phyloP scores from a whole-genome alignment of 2,113 vertebrate species.

The Panthera tigris region DNA sequence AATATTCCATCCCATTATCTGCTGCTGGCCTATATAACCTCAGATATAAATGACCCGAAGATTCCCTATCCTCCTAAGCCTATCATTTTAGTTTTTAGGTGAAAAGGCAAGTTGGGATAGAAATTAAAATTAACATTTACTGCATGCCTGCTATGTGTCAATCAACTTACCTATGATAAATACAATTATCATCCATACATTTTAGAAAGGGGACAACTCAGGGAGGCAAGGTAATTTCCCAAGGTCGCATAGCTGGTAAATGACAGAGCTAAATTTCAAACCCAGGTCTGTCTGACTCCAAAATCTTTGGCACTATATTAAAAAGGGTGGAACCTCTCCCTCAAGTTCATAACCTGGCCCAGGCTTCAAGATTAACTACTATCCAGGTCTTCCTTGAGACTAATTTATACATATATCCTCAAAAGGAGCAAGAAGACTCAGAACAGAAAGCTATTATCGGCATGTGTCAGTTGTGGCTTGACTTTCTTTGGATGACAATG shows the following conservation, averaged over 20 bases:
- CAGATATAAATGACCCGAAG: not conserved
- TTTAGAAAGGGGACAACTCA: not conserved
- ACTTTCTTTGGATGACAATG: not conserved
- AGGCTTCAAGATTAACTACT: not conserved
- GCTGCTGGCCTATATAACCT: not conserved
- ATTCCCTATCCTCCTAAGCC: not conserved
- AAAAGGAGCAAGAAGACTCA: not conserved
- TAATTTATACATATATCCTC: not conserved
- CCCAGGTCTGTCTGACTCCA: not conserved
- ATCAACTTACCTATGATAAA: not conserved
- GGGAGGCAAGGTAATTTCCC: no score
- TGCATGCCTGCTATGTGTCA: not conserved
- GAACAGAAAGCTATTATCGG: not conserved
- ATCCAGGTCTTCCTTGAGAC: not conserved
- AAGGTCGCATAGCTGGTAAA: no score
- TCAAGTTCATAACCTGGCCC: not conserved
- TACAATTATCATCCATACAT: not conserved
- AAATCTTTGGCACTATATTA: not conserved
- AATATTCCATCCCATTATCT: not conserved
- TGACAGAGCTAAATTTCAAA: not conserved
- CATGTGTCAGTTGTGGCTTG: not conserved
- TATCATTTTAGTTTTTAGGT: not conserved
- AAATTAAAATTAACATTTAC: conserved; percentile 14
- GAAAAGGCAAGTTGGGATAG: not conserved
- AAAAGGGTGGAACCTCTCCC: not conserved